Percentiles rank a stretch among this genome's conserved stretches.
phyloP scores from a whole-genome alignment of 1,140 invertebrate genomes.

The Cotesia glomerata region DNA sequence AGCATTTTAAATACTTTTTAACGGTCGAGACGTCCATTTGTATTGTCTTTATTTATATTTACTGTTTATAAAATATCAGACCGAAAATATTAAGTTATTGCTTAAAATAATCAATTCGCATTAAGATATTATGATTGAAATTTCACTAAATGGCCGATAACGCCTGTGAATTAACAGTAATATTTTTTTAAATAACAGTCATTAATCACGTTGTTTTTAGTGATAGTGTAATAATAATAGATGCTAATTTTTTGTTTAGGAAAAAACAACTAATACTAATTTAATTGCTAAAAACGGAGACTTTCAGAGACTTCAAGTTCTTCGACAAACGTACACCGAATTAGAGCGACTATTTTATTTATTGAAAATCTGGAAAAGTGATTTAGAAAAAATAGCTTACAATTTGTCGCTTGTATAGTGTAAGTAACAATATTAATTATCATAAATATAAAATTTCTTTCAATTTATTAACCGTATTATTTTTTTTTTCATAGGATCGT shows the following conservation, averaged over 20 bases:
- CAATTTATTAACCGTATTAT: not conserved
- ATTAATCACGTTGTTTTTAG: no score
- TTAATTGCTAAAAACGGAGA: not conserved
- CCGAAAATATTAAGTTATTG: no score
- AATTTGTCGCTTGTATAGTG: conserved; percentile 38
- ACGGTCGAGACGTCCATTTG: no score
- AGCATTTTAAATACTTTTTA: no score
- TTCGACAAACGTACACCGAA: conserved; percentile 37
- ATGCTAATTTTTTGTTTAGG: not conserved
- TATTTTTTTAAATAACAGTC: no score
- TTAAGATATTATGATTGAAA: no score
- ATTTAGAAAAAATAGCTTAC: conserved; percentile 44
- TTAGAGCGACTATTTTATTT: conserved; percentile 40
- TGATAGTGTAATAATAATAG: no score
- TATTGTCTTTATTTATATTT: no score
- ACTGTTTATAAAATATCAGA: no score
- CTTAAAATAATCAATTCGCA: no score
- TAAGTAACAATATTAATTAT: conserved; percentile 20
- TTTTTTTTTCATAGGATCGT: conserved; percentile 2
- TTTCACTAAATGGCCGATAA: no score
- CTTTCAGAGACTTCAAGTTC: conserved; percentile 33
- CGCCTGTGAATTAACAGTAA: no score
- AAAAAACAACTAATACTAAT: not conserved
- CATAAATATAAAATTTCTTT: not conserved
- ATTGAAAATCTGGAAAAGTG: conserved; percentile 36